phyloP scores from a whole-genome alignment of 2,797 vertebrate species.

The Gymnodraco acuticeps region DNA sequence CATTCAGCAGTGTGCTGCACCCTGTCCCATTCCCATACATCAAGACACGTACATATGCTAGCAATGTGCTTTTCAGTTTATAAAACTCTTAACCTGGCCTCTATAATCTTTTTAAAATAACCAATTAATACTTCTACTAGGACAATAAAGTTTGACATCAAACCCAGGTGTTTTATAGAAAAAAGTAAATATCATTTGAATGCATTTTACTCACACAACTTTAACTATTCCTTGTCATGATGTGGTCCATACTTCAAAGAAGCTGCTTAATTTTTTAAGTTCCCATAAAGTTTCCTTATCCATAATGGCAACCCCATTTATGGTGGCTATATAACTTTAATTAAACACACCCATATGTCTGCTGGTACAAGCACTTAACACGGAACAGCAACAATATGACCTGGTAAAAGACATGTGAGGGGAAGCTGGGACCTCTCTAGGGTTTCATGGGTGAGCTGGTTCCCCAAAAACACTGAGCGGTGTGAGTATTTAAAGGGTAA shows the following conservation, averaged over 20 bases:
- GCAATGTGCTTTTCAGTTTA: conserved; percentile 81
- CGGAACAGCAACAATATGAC: conserved; percentile 66
- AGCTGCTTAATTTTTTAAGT: conserved; percentile 79
- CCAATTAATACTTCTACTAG: conserved; percentile 85
- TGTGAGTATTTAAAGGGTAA: conserved; percentile 50
- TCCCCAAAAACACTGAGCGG: conserved; percentile 34
- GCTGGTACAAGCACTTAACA: conserved; percentile 75
- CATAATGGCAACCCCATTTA: conserved; percentile 83
- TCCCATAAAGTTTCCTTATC: conserved; percentile 82
- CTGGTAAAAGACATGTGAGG: conserved; percentile 63
- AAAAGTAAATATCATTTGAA: conserved; percentile 79
- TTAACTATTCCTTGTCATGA: conserved; percentile 71
- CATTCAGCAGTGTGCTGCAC: conserved; percentile 64
- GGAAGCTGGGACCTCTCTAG: conserved; percentile 34
- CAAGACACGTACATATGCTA: conserved; percentile 77
- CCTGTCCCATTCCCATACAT: conserved; percentile 71
- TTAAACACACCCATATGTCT: conserved; percentile 85
- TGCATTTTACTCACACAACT: conserved; percentile 64
- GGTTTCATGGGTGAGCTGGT: conserved; percentile 57
- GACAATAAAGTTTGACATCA: conserved; percentile 85
- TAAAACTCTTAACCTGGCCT: conserved; percentile 80
- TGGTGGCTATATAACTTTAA: conserved; percentile 84
- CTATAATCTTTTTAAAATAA: conserved; percentile 86
- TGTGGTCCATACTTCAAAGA: conserved; percentile 85
- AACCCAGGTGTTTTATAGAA: conserved; percentile 81